These are phyloP conservation scores for Lasioglossum calceatum DNA, from an alignment of 2,888 invertebrate species.

Conservation along the genomic window DNA sequence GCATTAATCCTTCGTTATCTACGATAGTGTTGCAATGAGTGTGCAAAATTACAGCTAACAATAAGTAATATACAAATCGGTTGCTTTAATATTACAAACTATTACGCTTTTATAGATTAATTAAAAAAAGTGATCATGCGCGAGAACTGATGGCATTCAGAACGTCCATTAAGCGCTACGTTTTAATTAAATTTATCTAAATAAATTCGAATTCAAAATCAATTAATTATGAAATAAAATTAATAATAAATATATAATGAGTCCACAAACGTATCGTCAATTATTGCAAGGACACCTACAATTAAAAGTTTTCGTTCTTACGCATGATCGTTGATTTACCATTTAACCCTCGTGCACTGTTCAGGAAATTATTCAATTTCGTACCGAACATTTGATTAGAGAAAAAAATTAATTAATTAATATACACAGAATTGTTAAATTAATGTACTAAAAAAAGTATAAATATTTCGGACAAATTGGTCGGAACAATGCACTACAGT, in stretches of 20 bases:
- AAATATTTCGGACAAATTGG: not conserved
- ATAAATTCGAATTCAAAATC: not conserved
- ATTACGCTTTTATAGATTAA: slow-evolving; percentile 13
- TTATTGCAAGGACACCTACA: not conserved
- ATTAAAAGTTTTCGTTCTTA: not conserved
- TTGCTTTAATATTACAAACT: slow-evolving; percentile 10
- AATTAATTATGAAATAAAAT: not conserved
- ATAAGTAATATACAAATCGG: slow-evolving; percentile 47
- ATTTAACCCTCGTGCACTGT: not conserved
- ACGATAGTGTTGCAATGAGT: slow-evolving; percentile 26
- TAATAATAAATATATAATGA: not conserved
- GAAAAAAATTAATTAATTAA: no score
- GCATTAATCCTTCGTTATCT: slow-evolving; percentile 25
- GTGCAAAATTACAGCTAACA: slow-evolving; percentile 36
- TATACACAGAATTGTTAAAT: no score
- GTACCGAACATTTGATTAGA: not conserved
- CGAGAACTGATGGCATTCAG: slow-evolving; percentile 44
- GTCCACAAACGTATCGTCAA: not conserved
- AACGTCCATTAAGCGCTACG: not conserved
- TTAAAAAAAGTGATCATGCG: slow-evolving; percentile 9
- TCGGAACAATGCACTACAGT: not conserved
- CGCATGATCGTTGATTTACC: slow-evolving; percentile 3
- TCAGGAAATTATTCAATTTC: not conserved
- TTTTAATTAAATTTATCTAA: not conserved
- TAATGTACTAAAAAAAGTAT: not conserved